Evolutionary conservation across 2,113 vertebrate genomes (phyloP), one percentile per base, ranked within the genome.

Genomic region (Synchiropus splendidus): DNA sequence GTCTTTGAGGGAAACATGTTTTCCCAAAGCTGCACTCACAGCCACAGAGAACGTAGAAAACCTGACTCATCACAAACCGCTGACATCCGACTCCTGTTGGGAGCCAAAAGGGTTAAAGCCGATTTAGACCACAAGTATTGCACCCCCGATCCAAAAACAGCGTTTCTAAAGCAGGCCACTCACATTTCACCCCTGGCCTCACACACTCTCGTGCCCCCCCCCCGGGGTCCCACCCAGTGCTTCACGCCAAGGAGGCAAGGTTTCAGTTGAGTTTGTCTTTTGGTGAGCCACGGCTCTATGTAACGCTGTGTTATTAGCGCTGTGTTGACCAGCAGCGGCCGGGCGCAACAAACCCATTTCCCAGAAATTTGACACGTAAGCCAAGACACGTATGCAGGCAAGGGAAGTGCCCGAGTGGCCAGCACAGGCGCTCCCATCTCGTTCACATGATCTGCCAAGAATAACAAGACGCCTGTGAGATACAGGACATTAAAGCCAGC

Each of bases 361-460:
- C 37, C 42, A 58, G 47, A 64, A 65, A 63, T 67, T 54, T 36
- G 44, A 47, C 3, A 21, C 37, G 37, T 35, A 54, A 47, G 59
- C 54, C 64, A 75, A 64, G 52, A 21, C 34, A 39, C 60, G 64
- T 61, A 27, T 8, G 21, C 21, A 8, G 21, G 70, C 18, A 38
- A 16, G 30, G 45, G 31, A 46, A 42, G 10, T 31, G 39, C 30
- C 46, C 17, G 33, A 35, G 45, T 45, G 35, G 46, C 45, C 60
- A 58, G 47, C 43, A 48, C 55, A 44, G 45, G 49, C 63, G 67
- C 71, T 64, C 45, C 36, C 58, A 78, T 78, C 53, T 31, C 51
- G 77, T 78, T 65, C 71, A 74, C 42, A 32, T 54, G 35, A 39
- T 47, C 55, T 68, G 58, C 63, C 66, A 75, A 61, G 32, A 62